Percentiles rank a stretch among this genome's conserved stretches.
phyloP scores from a whole-genome alignment of 2,888 invertebrate genomes.

The Pandemis cinnamomeana region DNA sequence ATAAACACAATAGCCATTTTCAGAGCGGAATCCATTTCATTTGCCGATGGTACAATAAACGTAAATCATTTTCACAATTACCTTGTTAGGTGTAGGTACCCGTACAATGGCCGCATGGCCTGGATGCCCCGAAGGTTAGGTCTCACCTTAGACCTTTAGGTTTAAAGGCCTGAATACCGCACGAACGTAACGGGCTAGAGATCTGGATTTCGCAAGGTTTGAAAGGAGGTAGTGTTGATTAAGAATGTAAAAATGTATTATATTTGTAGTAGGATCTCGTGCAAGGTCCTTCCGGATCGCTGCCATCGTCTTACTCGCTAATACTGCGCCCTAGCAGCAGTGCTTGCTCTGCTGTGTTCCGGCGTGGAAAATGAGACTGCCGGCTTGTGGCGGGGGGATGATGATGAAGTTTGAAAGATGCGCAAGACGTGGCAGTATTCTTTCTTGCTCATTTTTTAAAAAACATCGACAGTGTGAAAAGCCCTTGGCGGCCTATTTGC shows the following conservation, averaged over 20 bases:
- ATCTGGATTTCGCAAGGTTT: slow-evolving; percentile 17
- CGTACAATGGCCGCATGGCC: slow-evolving; percentile 15
- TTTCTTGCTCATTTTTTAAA: too few species aligned
- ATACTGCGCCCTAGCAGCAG: too few species aligned
- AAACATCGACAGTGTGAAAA: too few species aligned
- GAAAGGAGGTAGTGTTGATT: neutral
- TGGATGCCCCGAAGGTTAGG: slow-evolving; percentile 18
- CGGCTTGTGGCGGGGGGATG: too few species aligned
- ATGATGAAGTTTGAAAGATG: too few species aligned
- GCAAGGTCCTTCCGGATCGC: too few species aligned
- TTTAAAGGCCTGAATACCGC: slow-evolving; percentile 10
- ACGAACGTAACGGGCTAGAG: slow-evolving; percentile 2
- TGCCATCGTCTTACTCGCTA: too few species aligned
- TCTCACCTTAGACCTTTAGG: slow-evolving; percentile 19
- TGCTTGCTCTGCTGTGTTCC: too few species aligned
- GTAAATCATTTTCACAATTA: slow-evolving; percentile 21
- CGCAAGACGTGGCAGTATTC: too few species aligned
- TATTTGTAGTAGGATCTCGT: too few species aligned
- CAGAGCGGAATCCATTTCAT: slow-evolving; percentile 10
- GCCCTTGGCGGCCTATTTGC: too few species aligned
- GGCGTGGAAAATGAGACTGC: too few species aligned
- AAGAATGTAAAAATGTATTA: neutral
- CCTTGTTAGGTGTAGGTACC: neutral
- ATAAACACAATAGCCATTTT: neutral
- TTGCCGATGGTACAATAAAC: slow-evolving; percentile 14